A percentile compares a stretch with the other conserved stretches of the same genome.
Conservation (phyloP, 2,113 vertebrate species). For the Merops nubicus region DNA sequence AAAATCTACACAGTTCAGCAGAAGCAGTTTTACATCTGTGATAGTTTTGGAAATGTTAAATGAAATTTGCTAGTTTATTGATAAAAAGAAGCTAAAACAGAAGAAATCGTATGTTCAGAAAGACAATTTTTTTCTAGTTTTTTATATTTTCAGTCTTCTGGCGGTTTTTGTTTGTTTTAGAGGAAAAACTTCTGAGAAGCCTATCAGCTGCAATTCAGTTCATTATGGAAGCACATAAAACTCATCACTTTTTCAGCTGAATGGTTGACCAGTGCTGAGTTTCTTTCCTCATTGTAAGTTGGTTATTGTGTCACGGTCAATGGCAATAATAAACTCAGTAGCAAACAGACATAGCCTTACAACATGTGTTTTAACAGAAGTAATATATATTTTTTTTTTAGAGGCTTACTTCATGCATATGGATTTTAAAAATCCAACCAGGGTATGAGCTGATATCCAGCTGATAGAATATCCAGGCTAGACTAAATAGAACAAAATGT, state of each 20-base stretch:
- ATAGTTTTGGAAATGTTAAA: background rate
- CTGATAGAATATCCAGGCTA: background rate
- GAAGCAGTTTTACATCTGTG: background rate
- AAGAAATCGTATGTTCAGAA: background rate
- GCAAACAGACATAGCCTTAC: background rate
- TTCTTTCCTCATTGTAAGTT: background rate
- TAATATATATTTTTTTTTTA: background rate
- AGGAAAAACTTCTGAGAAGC: background rate
- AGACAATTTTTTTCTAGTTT: background rate
- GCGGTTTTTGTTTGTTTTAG: background rate
- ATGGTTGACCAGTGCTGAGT: background rate
- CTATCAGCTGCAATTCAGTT: background rate
- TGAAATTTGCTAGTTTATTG: background rate
- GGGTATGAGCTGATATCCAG: background rate
- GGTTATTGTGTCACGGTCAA: background rate
- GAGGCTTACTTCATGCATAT: background rate
- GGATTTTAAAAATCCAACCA: background rate
- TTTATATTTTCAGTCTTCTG: background rate
- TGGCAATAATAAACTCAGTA: background rate
- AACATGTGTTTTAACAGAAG: conserved; percentile 28
- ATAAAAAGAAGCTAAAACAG: background rate
- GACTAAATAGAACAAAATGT: conserved; percentile 12
- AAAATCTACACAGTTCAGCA: background rate
- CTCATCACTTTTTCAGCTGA: background rate
- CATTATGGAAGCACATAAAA: background rate